phyloP scores from a whole-genome alignment of 2,888 invertebrate genomes.

The Hirtodrosophila histrioides region DNA sequence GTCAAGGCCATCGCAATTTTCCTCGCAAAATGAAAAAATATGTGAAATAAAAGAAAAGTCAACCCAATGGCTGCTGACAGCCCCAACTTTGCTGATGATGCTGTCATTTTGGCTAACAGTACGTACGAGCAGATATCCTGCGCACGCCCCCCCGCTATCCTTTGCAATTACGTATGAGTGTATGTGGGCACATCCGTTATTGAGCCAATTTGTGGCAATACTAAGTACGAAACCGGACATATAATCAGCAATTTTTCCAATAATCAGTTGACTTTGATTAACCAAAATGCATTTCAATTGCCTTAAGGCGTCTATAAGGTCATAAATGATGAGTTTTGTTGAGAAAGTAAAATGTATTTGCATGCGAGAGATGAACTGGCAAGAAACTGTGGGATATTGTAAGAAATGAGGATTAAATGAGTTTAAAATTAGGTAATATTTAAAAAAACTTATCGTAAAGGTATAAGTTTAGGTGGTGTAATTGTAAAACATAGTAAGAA shows the following conservation, averaged over 20 bases:
- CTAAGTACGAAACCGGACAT: slow-evolving; percentile 23
- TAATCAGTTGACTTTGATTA: slow-evolving; percentile 29
- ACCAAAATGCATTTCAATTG: slow-evolving; percentile 7
- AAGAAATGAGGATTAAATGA: too few species aligned
- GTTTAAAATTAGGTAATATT: too few species aligned
- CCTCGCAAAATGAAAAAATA: slow-evolving; percentile 13
- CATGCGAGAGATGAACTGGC: too few species aligned
- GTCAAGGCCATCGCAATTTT: slow-evolving; percentile 58
- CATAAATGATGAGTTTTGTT: too few species aligned
- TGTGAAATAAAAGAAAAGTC: slow-evolving; percentile 18
- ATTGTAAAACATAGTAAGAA: too few species aligned
- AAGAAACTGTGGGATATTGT: too few species aligned
- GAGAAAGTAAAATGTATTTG: too few species aligned
- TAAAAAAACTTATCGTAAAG: too few species aligned
- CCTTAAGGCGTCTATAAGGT: not conserved
- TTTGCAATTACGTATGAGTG: slow-evolving; percentile 14
- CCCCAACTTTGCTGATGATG: slow-evolving; percentile 37
- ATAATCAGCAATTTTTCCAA: slow-evolving; percentile 22
- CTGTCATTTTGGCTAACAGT: slow-evolving; percentile 43
- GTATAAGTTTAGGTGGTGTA: too few species aligned
- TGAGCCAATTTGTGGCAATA: slow-evolving; percentile 45
- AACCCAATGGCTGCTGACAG: slow-evolving; percentile 37
- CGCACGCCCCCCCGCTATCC: not conserved
- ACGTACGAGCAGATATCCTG: slow-evolving; percentile 8
- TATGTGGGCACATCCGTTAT: slow-evolving; percentile 48